Conservation (phyloP, 2,113 vertebrate species). For the Pseudopodoces humilis region DNA sequence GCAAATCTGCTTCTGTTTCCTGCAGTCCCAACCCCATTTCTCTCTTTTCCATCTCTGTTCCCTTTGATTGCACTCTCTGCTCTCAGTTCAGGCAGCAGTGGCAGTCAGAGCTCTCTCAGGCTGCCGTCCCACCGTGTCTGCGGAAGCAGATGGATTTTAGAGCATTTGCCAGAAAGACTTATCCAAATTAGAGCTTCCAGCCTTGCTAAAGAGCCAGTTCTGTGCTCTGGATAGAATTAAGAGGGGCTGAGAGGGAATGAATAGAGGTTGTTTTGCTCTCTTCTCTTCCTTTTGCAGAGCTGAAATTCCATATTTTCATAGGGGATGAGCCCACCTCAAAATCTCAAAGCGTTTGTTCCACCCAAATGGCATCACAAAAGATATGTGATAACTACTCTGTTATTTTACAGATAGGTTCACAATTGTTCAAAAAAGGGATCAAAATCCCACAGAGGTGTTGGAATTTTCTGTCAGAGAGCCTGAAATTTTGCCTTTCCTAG, state of each 20-base stretch:
- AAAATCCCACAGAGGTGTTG: neutral
- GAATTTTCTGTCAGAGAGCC: neutral
- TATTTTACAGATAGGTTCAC: neutral
- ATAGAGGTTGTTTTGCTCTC: neutral
- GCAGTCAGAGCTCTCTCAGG: neutral
- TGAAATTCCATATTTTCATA: rapidly evolving
- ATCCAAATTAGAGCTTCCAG: neutral
- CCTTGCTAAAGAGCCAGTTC: neutral
- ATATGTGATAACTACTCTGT: too few relatives aligned
- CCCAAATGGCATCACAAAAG: neutral
- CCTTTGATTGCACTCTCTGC: neutral
- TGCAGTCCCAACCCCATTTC: neutral
- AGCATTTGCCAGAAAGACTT: neutral
- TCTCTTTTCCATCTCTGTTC: neutral
- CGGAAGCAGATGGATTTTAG: neutral
- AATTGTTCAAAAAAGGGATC: neutral
- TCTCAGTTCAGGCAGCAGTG: neutral
- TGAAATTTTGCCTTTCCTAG: neutral
- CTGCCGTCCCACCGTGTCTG: neutral
- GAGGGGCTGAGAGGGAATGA: neutral
- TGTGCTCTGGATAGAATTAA: neutral
- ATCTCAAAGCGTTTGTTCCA: neutral
- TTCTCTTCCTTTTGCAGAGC: neutral
- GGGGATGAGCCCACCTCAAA: neutral
- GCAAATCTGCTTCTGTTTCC: neutral